A percentile compares a stretch with the other conserved stretches of the same genome.
Conservation (phyloP, 2,888 invertebrate species). For the Agonopterix subpropinquella region DNA sequence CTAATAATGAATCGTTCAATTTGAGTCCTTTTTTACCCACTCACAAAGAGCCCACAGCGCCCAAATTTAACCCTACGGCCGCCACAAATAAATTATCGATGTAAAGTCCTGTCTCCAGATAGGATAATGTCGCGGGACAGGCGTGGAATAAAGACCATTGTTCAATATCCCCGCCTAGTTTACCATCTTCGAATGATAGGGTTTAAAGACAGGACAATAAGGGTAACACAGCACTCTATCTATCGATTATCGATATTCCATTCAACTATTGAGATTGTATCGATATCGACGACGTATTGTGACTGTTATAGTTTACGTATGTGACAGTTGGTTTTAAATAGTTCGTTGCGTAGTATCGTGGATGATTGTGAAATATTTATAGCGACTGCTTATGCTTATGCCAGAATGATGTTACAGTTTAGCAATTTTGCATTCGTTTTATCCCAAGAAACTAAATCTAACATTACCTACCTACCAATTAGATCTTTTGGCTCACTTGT, state of each 20-base stretch:
- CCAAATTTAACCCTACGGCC: too few species aligned
- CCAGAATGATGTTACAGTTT: too few species aligned
- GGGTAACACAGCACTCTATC: slow-evolving; percentile 45
- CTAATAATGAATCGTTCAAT: too few species aligned
- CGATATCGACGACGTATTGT: slow-evolving; percentile 53
- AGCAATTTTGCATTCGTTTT: too few species aligned
- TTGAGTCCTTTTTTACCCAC: too few species aligned
- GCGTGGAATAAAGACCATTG: slow-evolving; percentile 52
- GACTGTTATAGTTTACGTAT: slow-evolving; percentile 30
- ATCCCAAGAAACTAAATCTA: too few species aligned
- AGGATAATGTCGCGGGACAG: slow-evolving; percentile 38
- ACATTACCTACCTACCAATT: too few species aligned
- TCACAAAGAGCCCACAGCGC: too few species aligned
- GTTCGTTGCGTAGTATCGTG: background rate
- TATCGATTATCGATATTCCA: slow-evolving; percentile 50
- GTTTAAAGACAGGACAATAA: slow-evolving; percentile 67
- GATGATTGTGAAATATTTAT: too few species aligned
- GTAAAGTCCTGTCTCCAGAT: slow-evolving; percentile 19
- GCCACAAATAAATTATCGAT: slow-evolving; percentile 6
- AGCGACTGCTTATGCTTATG: too few species aligned
- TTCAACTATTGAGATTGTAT: slow-evolving; percentile 59
- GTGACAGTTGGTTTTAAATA: background rate
- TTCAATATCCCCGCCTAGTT: slow-evolving; percentile 51
- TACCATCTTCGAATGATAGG: slow-evolving; percentile 42
- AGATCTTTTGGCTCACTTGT: too few species aligned